Evolutionary conservation across 2,797 vertebrate genomes (phyloP).

Genomic region (Diplodus sargus): DNA sequence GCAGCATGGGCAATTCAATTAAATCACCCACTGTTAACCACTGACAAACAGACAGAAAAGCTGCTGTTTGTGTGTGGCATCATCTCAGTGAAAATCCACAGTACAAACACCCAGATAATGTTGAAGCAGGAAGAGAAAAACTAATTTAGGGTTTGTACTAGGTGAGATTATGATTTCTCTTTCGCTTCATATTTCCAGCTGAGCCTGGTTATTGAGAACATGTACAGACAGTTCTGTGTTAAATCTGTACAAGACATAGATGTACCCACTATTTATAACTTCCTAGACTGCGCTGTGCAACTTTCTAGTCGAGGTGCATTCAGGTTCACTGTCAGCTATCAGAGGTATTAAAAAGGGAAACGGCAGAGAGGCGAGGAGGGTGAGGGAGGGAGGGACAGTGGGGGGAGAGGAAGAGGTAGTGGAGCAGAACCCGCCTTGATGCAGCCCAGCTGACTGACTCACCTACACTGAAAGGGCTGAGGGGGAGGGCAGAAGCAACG

Average conservation of each 20-base stretch:
- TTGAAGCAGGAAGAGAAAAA: neutral
- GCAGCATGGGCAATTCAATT: too few relatives aligned
- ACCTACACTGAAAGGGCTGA: slow-evolving; percentile 40
- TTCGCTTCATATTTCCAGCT: neutral
- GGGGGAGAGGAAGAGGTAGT: slow-evolving; percentile 46
- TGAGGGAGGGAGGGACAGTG: slow-evolving; percentile 30
- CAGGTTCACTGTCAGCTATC: slow-evolving; percentile 43
- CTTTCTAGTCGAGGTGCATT: slow-evolving; percentile 45
- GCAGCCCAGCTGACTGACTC: slow-evolving; percentile 59
- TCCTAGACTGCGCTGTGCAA: neutral
- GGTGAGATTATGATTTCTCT: neutral
- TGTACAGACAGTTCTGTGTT: neutral
- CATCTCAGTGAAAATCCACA: neutral
- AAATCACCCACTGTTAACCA: neutral
- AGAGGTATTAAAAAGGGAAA: slow-evolving; percentile 62
- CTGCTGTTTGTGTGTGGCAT: neutral
- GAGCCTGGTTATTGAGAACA: neutral
- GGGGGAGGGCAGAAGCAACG: slow-evolving; percentile 9
- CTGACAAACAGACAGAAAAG: neutral
- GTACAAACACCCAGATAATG: neutral
- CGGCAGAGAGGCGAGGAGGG: slow-evolving; percentile 37
- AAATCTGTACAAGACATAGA: slow-evolving; percentile 1
- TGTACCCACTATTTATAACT: neutral
- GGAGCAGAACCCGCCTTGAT: slow-evolving; percentile 64
- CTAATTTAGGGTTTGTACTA: neutral